Base-by-base conservation (phyloP, 2,888 invertebrate species). In the Allygus modestus region DNA sequence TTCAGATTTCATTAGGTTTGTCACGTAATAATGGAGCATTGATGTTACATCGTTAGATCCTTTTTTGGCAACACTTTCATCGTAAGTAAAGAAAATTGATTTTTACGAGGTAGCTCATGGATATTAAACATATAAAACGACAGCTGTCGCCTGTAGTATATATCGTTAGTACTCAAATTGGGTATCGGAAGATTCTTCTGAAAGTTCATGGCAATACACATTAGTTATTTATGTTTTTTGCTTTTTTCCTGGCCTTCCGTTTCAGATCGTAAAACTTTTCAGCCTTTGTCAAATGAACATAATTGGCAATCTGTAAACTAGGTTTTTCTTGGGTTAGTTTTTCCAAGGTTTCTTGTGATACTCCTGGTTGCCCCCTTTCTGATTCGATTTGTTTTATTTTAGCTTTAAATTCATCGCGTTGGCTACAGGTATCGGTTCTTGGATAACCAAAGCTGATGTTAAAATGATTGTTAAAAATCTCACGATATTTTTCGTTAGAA, bases 1-100 rank as follows among this genome's bases (percentile, higher is more conserved):
- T 73, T 81, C 46, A 33, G 71, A 43, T 5, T 84, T 43, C 83
- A 86, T 83, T 73, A 85, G 33, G 41, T 86, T 83, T 15, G 83
- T 77, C 43, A 88, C 73, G 83, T 85, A 86, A 86, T 88, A 83
- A 85, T 85, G 26, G 73, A 85, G 41, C 54, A 84, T 85, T 65
- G 84, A 86, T 9, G 84, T 82, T 41, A 87, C 86, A 17, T 87
- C 84, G 69, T 87, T 84, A 33, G 82, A 79, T 46, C 86, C 86
- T 83, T 87, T 87, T 85, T 86, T 87, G 17, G 87, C 87, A n/a
- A 85, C 85, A 46, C 75, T 84, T 86, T 88, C 87, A 61, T 86
- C 84, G 86, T 87, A 86, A 54, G 84, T 86, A 61, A 86, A 88
- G 83, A 87, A 87, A 79, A 75, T 77, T 79, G 84, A 84, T 33